A percentile compares a stretch with the other conserved stretches of the same genome.
phyloP scores from a whole-genome alignment of 2,113 vertebrate species.

The Ginglymostoma cirratum region DNA sequence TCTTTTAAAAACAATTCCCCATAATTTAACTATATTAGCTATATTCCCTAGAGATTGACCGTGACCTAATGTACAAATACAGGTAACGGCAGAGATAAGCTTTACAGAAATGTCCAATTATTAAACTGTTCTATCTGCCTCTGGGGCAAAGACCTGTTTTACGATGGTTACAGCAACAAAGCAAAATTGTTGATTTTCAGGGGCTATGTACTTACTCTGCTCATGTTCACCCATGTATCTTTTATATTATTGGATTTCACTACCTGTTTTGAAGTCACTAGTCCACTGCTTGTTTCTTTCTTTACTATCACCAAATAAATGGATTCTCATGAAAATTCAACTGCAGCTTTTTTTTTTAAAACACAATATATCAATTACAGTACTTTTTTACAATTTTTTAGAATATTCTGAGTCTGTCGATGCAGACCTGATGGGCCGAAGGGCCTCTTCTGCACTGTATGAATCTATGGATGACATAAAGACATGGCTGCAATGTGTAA shows the following conservation, averaged over 20 bases:
- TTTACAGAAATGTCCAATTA: not conserved
- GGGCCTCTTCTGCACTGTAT: too few relatives aligned
- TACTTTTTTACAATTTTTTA: not conserved
- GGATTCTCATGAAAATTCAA: not conserved
- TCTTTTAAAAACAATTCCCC: not conserved
- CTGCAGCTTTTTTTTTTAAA: not conserved
- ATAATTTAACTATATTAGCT: not conserved
- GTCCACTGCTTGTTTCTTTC: not conserved
- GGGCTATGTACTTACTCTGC: not conserved
- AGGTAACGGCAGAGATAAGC: not conserved
- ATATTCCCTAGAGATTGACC: not conserved
- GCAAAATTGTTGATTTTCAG: not conserved
- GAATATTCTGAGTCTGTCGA: not conserved
- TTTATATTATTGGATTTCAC: not conserved
- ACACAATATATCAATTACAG: not conserved
- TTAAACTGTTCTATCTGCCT: not conserved
- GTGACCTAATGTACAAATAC: not conserved
- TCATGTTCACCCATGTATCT: not conserved
- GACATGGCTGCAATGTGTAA: not conserved
- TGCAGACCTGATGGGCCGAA: too few relatives aligned
- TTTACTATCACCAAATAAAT: not conserved
- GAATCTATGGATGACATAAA: not conserved
- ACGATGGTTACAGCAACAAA: not conserved
- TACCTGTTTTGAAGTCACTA: not conserved
- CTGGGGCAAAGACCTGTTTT: not conserved